A percentile compares a stretch with the other conserved stretches of the same genome.
phyloP scores from a whole-genome alignment of 2,113 vertebrate species.

The Siphamia tubifer region DNA sequence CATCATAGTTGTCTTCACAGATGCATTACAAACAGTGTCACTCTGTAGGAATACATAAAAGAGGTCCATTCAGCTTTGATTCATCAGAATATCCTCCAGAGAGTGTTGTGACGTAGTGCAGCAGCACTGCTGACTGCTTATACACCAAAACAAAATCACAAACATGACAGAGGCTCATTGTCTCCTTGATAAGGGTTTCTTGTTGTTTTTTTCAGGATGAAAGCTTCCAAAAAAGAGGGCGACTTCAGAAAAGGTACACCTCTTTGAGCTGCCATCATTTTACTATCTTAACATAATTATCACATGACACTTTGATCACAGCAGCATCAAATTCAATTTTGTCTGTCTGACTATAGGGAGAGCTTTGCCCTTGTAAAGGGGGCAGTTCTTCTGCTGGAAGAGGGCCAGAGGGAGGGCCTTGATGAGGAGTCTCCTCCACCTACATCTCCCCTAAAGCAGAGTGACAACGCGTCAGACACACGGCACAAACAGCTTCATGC shows the following conservation, averaged over 20 bases:
- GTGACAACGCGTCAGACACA: conserved; percentile 58
- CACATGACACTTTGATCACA: neutral
- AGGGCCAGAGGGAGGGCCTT: conserved; percentile 59
- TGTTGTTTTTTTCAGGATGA: conserved; percentile 78
- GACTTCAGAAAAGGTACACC: conserved; percentile 87
- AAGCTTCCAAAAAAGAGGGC: conserved; percentile 68
- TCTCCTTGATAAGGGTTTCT: neutral
- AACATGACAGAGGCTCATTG: neutral
- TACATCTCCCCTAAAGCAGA: conserved; percentile 32
- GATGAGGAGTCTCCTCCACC: conserved; percentile 32
- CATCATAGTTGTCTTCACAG: neutral
- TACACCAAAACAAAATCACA: neutral
- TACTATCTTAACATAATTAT: neutral
- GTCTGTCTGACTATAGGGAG: conserved; percentile 77
- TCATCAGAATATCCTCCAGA: neutral
- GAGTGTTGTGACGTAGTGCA: neutral
- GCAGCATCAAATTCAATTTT: neutral
- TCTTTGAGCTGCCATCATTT: neutral
- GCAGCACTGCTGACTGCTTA: neutral
- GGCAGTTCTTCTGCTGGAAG: conserved; percentile 86
- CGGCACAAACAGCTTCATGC: conserved; percentile 83
- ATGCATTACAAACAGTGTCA: neutral
- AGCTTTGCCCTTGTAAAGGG: conserved; percentile 93
- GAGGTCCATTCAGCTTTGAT: neutral
- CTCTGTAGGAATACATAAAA: neutral